phyloP scores from a whole-genome alignment of 1,140 invertebrate species.

The Tetragonula clypearis region DNA sequence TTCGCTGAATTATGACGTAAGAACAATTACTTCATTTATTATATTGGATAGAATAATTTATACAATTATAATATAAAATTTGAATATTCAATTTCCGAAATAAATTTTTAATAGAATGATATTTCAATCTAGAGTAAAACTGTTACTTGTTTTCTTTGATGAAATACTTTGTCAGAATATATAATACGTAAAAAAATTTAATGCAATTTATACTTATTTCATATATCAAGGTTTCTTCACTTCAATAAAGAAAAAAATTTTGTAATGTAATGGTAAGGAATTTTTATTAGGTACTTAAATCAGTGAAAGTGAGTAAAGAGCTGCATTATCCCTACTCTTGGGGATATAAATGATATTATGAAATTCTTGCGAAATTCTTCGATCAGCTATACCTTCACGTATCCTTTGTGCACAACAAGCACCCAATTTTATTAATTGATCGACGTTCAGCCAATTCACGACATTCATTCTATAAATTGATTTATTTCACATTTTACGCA shows the following conservation, averaged over 20 bases:
- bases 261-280: neutral
- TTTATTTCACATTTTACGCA: too few relatives aligned
- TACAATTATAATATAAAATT: neutral
- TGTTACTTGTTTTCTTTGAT: too few relatives aligned
- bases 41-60: neutral
- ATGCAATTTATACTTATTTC: neutral
- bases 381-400: neutral
- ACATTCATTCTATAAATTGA: neutral
- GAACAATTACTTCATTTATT: neutral
- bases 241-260: neutral
- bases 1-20: neutral
- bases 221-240: neutral
- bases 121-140: too few relatives aligned
- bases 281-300: neutral
- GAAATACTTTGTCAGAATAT: too few relatives aligned
- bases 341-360: neutral
- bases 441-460: neutral
- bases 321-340: neutral
- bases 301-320: neutral
- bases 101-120: neutral
- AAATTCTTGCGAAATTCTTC: neutral
- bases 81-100: neutral
- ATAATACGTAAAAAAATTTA: too few relatives aligned
- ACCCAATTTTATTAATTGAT: neutral
- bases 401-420: neutral